Base-by-base conservation (phyloP, 2,113 vertebrate species). In the Rana temporaria region DNA sequence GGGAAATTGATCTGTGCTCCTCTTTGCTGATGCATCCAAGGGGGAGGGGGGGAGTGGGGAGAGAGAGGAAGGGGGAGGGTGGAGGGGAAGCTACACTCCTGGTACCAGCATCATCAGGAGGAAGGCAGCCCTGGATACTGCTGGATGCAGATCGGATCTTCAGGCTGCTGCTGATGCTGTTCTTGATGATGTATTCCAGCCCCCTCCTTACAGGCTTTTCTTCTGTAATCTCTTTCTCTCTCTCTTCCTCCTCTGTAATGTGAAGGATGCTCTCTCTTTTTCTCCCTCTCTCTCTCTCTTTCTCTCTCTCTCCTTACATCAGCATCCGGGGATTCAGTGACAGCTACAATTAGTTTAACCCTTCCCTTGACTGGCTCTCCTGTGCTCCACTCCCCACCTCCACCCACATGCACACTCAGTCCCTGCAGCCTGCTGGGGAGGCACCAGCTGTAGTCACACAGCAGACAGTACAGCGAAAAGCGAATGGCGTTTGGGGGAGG, bases 321-420 rank as follows among this genome's bases (percentile, higher is more conserved):
- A 84, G 82, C 82, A 84, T 84, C 82, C 82, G 82, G 82, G 82
- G 65, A 77, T 65, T 84, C 75, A 24, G 73, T 84, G 82, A 82
- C 80, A 82, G 80, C 63, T 75, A 82, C 71, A 75, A 82, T 82
- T 66, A 82, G 42, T 67, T 82, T 67, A 82, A 82, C 80, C 71
- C 70, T 82, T 75, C 17, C 20, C 56, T 59, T 8, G 7, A 7
- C 62, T 19, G 22, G 14, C 68, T 62, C 57, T 71, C 66, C 65
- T 52, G 15, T 19, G 65, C 67, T 64, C 59, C 34, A 30, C 76
- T 56, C 42, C 77, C 64, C 53, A 82, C 79, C 69, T 68, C 70
- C 80, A 75, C 71, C 62, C 80, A 74, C 79, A 82, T 75, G 69
- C 79, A 74, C 59, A 63, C 79, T 72, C 32, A 73, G 68, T 81